phyloP scores from a whole-genome alignment of 2,888 invertebrate species.

The Eristalis arbustorum region DNA sequence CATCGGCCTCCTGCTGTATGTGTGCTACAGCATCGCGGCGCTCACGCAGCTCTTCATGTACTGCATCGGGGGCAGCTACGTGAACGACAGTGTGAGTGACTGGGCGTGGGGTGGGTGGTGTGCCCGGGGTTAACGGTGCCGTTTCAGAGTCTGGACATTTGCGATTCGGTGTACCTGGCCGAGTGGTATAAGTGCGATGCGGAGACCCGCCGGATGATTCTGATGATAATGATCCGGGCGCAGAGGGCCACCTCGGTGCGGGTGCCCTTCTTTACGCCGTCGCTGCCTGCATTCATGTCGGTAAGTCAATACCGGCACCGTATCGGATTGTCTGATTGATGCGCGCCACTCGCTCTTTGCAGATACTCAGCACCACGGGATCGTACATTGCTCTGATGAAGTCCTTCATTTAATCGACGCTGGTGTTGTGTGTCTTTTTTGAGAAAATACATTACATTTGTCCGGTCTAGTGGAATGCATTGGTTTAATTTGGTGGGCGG shows the following conservation, averaged over 20 bases:
- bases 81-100: slow-evolving; percentile 77
- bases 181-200: slow-evolving; percentile 79
- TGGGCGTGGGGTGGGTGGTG: background rate
- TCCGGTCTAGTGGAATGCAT: too few relatives aligned
- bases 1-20: slow-evolving; percentile 75
- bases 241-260: slow-evolving; percentile 76
- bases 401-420: slow-evolving; percentile 72
- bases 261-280: slow-evolving; percentile 78
- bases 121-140: background rate
- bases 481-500: too few relatives aligned
- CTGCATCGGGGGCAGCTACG: slow-evolving; percentile 77
- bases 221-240: slow-evolving; percentile 78
- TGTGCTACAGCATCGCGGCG: slow-evolving; percentile 76
- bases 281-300: slow-evolving; percentile 76
- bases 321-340: slow-evolving; percentile 20
- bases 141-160: slow-evolving; percentile 76
- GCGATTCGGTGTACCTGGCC: slow-evolving; percentile 75
- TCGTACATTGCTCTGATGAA: slow-evolving; percentile 77
- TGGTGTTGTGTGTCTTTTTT: background rate
- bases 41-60: slow-evolving; percentile 77
- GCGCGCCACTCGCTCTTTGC: background rate
- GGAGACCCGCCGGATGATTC: slow-evolving; percentile 77
- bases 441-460: background rate
- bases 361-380: slow-evolving; percentile 78
- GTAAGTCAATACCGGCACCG: slow-evolving; percentile 71